Conservation (phyloP, 2,888 invertebrate species). For the Dione juno region DNA sequence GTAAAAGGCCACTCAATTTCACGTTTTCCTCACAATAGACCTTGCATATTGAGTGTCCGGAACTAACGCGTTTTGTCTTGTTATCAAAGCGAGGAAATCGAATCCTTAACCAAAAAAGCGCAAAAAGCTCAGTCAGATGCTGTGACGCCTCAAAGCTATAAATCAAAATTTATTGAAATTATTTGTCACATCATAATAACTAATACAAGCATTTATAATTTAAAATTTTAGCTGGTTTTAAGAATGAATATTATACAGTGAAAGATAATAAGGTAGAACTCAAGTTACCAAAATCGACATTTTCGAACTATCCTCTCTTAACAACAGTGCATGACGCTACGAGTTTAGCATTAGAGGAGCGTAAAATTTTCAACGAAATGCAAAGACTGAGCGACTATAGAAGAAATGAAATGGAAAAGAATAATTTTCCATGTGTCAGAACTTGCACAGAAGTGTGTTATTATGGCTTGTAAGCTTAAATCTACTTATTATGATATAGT, state of each 20-base stretch:
- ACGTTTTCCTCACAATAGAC: too few species aligned
- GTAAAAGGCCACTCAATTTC: too few species aligned
- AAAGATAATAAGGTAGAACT: constrained; percentile 62
- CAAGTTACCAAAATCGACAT: constrained; percentile 61
- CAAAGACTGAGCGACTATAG: constrained; percentile 62
- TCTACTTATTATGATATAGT: too few species aligned
- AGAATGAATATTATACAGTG: constrained; percentile 56
- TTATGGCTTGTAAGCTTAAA: constrained; percentile 21
- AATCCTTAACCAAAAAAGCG: too few species aligned
- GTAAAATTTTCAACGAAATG: constrained; percentile 76
- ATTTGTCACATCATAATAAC: background rate
- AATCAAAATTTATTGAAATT: too few species aligned
- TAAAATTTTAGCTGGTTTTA: constrained; percentile 55
- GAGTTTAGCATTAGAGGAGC: constrained; percentile 78
- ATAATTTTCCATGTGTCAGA: constrained; percentile 28
- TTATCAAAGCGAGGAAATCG: too few species aligned
- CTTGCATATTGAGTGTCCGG: too few species aligned
- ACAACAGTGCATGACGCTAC: constrained; percentile 88
- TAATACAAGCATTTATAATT: background rate
- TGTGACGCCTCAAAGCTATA: too few species aligned
- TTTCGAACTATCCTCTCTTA: constrained; percentile 87
- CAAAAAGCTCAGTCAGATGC: too few species aligned
- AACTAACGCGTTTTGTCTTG: too few species aligned
- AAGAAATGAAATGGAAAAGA: constrained; percentile 72
- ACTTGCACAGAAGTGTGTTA: constrained; percentile 37